These are phyloP conservation scores for Abrostola tripartita DNA, from an alignment of 2,888 invertebrate genomes.

Conservation along the genomic window DNA sequence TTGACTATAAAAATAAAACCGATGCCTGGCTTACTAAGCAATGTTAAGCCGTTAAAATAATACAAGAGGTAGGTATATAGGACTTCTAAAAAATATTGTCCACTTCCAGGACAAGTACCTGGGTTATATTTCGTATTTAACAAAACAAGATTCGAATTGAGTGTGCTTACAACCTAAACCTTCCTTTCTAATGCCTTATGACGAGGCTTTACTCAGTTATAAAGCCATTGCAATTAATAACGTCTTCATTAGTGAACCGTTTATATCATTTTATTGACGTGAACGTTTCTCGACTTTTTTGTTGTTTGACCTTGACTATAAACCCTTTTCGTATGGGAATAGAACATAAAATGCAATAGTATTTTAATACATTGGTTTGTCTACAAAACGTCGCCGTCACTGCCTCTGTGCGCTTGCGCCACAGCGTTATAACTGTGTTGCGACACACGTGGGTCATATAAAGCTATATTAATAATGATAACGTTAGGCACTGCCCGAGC, in stretches of 20 bases:
- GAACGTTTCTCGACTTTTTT: constrained; percentile 13
- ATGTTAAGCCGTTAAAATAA: no score
- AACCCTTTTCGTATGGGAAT: constrained; percentile 26
- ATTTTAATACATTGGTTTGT: constrained; percentile 46
- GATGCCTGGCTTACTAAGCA: no score
- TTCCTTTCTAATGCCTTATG: constrained; percentile 3
- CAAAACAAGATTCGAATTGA: not conserved
- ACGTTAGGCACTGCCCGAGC: constrained; percentile 39
- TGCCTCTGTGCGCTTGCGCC: constrained; percentile 64
- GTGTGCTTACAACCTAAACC: not conserved
- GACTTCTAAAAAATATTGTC: no score
- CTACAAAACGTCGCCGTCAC: constrained; percentile 52
- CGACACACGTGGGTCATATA: constrained; percentile 63
- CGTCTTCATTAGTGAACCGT: constrained; percentile 17
- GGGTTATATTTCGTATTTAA: no score
- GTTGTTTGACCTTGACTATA: constrained; percentile 24
- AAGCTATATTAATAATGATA: constrained; percentile 57
- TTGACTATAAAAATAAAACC: no score
- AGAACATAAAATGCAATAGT: constrained; percentile 38
- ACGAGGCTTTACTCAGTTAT: constrained; percentile 1
- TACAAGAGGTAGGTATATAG: no score
- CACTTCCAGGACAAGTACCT: no score
- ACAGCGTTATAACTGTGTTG: constrained; percentile 59
- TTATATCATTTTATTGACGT: constrained; percentile 16
- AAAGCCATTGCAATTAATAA: constrained; percentile 25